Evolutionary conservation across 1,140 invertebrate genomes (phyloP).

Genomic region (Phocides pigmalion): DNA sequence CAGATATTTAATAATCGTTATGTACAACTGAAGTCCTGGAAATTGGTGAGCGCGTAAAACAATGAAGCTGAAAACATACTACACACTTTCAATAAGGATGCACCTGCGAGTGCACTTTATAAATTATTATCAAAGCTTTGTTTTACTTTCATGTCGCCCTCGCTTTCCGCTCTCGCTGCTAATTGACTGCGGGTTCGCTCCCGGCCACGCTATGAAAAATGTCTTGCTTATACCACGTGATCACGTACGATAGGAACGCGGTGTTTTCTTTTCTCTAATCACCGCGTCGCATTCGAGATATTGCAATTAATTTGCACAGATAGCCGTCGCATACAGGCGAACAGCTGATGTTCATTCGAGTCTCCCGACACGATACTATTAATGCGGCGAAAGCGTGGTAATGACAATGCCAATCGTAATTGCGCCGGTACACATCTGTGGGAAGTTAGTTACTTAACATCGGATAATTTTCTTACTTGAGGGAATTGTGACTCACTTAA

Average conservation of each 20-base stretch:
- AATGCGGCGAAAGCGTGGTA: slow-evolving; percentile 62
- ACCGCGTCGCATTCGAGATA: slow-evolving; percentile 57
- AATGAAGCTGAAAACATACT: too few relatives aligned
- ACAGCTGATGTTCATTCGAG: slow-evolving; percentile 66
- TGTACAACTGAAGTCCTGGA: too few relatives aligned
- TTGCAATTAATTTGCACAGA: slow-evolving; percentile 63
- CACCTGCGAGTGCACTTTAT: too few relatives aligned
- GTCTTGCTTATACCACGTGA: slow-evolving; percentile 16
- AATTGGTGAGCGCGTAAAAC: too few relatives aligned
- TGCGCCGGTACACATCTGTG: slow-evolving; percentile 40
- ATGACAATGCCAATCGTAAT: slow-evolving; percentile 43
- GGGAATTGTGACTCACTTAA: slow-evolving; percentile 5
- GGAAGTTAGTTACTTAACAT: slow-evolving; percentile 53
- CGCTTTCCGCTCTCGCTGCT: too few relatives aligned
- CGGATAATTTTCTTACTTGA: slow-evolving; percentile 41
- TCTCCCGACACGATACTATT: slow-evolving; percentile 46
- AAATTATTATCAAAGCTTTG: too few relatives aligned
- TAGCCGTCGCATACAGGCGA: slow-evolving; percentile 38
- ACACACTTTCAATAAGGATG: too few relatives aligned
- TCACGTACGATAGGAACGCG: slow-evolving; percentile 37
- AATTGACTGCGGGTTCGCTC: too few relatives aligned
- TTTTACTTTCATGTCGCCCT: too few relatives aligned
- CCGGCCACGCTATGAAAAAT: slow-evolving; percentile 25
- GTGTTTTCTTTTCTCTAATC: slow-evolving; percentile 57
- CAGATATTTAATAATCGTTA: too few relatives aligned